Evolutionary conservation across 2,797 vertebrate species (phyloP).

Genomic region (Benthosema pterotum): DNA sequence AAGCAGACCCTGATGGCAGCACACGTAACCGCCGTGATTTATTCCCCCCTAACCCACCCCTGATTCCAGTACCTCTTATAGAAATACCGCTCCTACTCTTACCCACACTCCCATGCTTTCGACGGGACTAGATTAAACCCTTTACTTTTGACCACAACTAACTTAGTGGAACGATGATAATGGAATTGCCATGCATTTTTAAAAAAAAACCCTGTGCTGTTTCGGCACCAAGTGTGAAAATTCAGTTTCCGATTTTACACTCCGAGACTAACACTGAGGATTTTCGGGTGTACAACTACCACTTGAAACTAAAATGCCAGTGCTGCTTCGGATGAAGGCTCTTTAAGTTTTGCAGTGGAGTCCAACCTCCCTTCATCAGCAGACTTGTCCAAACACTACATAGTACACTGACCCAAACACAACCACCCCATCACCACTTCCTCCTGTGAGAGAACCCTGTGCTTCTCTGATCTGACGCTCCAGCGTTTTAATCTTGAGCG

Average conservation of each 20-base stretch:
- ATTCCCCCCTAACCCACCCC: slow-evolving; percentile 4
- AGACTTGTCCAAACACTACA: too few relatives aligned
- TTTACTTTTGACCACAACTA: too few relatives aligned
- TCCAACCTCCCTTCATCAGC: too few relatives aligned
- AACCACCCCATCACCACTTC: too few relatives aligned
- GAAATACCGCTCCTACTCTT: not conserved
- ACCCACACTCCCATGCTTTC: not conserved
- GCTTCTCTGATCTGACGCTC: too few relatives aligned
- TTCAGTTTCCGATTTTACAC: too few relatives aligned
- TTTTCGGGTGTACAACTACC: slow-evolving; percentile 26
- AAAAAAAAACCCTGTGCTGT: slow-evolving; percentile 25
- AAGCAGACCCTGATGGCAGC: slow-evolving; percentile 4
- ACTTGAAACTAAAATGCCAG: slow-evolving; percentile 46
- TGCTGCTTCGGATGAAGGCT: slow-evolving; percentile 30
- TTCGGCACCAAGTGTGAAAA: too few relatives aligned
- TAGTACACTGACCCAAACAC: too few relatives aligned
- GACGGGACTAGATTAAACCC: too few relatives aligned
- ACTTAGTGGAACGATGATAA: slow-evolving; percentile 16
- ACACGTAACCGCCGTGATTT: slow-evolving; percentile 11
- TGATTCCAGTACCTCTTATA: not conserved
- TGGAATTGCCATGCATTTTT: slow-evolving; percentile 38
- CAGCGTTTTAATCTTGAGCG: slow-evolving; percentile 48
- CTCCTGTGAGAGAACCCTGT: not conserved
- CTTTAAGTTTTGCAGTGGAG: too few relatives aligned
- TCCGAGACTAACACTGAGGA: too few relatives aligned